These are phyloP conservation scores for Semibalanus balanoides DNA, from an alignment of 1,140 invertebrate species.

Conservation along the genomic window DNA sequence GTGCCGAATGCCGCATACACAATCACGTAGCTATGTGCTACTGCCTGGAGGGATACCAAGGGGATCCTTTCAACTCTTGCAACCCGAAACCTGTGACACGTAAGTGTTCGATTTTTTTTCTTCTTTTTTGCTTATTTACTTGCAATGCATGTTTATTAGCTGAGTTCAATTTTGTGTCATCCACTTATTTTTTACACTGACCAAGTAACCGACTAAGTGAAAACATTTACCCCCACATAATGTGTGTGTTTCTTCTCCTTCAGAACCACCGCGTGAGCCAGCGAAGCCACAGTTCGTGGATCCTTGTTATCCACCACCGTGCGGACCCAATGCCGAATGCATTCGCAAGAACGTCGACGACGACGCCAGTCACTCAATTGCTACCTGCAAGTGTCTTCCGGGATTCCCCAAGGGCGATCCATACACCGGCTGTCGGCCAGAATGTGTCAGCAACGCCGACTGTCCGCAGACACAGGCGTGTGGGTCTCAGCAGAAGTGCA, in stretches of 20 bases:
- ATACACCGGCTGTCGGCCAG: constrained; percentile 22
- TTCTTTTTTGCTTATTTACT: no score
- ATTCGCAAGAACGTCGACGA: neutral
- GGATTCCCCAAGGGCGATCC: constrained; percentile 32
- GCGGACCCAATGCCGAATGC: neutral
- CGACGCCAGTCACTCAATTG: neutral
- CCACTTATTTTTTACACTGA: no score
- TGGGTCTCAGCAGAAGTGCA: constrained; percentile 42
- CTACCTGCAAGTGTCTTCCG: neutral
- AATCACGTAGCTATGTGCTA: constrained; percentile 22
- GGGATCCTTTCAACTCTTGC: constrained; percentile 40
- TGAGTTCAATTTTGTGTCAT: no score
- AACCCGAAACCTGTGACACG: neutral
- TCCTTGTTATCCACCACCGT: neutral
- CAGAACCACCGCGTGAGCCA: neutral
- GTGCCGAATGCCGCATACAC: constrained; percentile 21
- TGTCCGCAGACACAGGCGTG: constrained; percentile 45
- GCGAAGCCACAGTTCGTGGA: constrained; percentile 11
- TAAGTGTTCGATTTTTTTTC: neutral
- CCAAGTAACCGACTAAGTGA: no score
- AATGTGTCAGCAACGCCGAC: constrained; percentile 48
- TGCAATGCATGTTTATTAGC: no score
- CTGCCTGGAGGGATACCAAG: constrained; percentile 32
- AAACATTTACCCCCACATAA: constrained; percentile 4
- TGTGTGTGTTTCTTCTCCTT: constrained; percentile 23